Conservation (phyloP, 1,140 invertebrate genomes). For the Eriocheir sinensis region DNA sequence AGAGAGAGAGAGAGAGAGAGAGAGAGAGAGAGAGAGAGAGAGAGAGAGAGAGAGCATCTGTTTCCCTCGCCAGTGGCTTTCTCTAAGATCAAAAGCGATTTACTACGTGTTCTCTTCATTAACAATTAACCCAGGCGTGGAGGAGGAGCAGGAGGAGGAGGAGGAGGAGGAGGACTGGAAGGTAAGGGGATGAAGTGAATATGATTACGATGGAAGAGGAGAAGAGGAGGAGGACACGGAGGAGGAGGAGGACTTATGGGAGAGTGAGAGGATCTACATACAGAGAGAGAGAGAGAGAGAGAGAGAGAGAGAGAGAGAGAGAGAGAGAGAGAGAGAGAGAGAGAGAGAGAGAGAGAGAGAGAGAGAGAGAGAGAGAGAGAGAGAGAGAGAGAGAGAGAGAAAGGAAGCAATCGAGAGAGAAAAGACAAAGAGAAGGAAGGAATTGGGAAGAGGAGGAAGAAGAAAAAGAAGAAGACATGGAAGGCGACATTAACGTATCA, state of each 20-base stretch:
- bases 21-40: no score
- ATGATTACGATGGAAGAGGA: no score
- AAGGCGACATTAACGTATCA: not conserved
- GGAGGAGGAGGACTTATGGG: not conserved
- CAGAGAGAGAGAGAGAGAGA: no score
- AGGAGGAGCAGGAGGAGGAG: no score
- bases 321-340: not conserved
- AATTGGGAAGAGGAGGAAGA: not conserved
- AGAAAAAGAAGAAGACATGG: not conserved
- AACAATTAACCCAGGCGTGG: no score
- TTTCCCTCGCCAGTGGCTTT: no score
- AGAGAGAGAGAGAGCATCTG: no score
- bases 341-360: slow-evolving; percentile 39
- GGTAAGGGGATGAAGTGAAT: no score
- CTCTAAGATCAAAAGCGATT: no score
- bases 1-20: no score
- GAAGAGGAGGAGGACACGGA: not conserved
- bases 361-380: slow-evolving; percentile 38
- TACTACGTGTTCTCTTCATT: no score
- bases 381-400: not conserved
- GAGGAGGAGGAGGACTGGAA: not conserved
- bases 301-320: not conserved
- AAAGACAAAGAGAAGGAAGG: not conserved
- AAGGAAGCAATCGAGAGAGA: not conserved
- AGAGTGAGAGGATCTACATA: no score